Base-by-base conservation (phyloP, 2,113 vertebrate species). In the Onychostruthus taczanowskii region DNA sequence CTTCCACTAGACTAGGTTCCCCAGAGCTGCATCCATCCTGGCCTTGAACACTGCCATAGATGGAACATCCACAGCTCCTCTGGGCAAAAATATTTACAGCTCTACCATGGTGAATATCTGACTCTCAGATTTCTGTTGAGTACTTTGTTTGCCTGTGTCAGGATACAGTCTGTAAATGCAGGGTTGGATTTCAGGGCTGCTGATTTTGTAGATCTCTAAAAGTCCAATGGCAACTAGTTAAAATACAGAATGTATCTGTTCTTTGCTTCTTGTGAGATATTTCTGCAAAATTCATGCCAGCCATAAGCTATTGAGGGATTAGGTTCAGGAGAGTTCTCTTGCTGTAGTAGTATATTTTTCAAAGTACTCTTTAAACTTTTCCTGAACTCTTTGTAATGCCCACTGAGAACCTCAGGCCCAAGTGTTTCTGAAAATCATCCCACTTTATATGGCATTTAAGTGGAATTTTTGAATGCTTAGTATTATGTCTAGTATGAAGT, bases 41-140 rank as follows among this genome's bases (percentile, higher is more conserved):
- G 61, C 33, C 33, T 39, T 30, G 37, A 20, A 9, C 17, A 39
- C 27, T 81, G 39, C 27, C 44, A 12, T 13, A 33, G 52, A n/a
- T 39, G 53, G 46, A 16, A 3, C 24, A 46, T 46, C 28, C 53
- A 46, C 39, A 61, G 2, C 20, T 46, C 50, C 33, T 46, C 46
- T 61, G 53, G 62, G 24, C 24, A 53, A n/a, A 75, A 61, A n/a
- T 39, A 39, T n/a, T 72, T 72, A 2, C 8, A 64, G 50, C 15
- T 15, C 5, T 9, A 1, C 73, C 0, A 0, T 21, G 47, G n/a
- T 52, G 63, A 58, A 58, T 74, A 26, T 8, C 28, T 41, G n/a
- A 46, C 56, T 90, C 20, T 44, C 9, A 53, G 37, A 37, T 78
- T 70, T 74, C n/a, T 67, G 7, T 75, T 26, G 49, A 68, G 47